A percentile compares a stretch with the other conserved stretches of the same genome.
Conservation (phyloP, 2,113 vertebrate genomes). For the Malurus alboscapulatus region DNA sequence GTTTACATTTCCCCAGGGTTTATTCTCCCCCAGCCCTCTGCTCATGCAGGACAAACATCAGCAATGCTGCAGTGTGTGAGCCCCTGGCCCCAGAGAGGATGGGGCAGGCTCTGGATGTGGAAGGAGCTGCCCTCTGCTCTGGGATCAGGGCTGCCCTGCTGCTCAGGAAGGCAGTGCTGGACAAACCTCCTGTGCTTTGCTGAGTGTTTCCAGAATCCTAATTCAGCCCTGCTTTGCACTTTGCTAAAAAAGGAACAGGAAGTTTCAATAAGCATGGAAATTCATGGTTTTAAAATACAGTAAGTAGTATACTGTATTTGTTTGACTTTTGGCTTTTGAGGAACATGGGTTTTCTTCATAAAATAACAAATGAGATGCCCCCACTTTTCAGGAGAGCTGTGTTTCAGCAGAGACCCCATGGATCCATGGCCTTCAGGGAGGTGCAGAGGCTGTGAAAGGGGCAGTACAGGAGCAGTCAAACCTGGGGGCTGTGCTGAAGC, state of each 20-base stretch:
- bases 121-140: background rate
- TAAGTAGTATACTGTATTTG: background rate
- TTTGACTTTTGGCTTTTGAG: background rate
- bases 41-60: background rate
- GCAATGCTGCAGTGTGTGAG: background rate
- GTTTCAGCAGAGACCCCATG: background rate
- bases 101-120: background rate
- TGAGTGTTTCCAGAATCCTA: background rate
- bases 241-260: background rate
- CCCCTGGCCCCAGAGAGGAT: background rate
- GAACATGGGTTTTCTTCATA: accelerated
- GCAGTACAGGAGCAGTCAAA: background rate
- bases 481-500: background rate
- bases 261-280: background rate
- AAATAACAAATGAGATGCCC: background rate
- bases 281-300: background rate
- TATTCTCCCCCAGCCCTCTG: background rate
- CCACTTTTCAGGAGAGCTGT: background rate
- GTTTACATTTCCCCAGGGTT: accelerated
- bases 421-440: background rate
- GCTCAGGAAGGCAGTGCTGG: background rate
- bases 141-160: background rate
- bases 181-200: background rate
- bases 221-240: background rate
- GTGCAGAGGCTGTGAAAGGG: background rate